Conservation (phyloP, 2,113 vertebrate species). For the Hiodon alosoides region DNA sequence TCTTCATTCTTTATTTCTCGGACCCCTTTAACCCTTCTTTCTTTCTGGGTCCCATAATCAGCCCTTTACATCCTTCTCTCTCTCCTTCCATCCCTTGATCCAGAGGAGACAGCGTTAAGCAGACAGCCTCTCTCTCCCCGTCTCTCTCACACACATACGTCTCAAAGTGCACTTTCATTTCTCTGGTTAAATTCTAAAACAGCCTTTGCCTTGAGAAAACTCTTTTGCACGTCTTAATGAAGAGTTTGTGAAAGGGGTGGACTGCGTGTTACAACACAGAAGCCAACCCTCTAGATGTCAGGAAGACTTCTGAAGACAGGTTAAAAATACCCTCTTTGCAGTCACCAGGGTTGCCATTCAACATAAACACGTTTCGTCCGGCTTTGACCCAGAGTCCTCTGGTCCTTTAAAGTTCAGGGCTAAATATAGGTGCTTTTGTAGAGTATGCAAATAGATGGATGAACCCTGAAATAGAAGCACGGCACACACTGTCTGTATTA, state of each 20-base stretch:
- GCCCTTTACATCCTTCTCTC: background rate
- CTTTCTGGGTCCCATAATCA: background rate
- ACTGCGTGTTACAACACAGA: background rate
- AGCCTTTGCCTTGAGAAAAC: too few species aligned
- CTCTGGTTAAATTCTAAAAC: too few species aligned
- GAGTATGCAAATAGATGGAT: background rate
- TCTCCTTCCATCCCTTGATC: background rate
- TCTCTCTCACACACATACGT: background rate
- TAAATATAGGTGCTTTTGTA: conserved; percentile 10
- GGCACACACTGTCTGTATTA: background rate
- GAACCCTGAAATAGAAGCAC: background rate
- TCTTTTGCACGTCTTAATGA: too few species aligned
- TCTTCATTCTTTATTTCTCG: background rate
- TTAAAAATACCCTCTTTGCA: conserved; percentile 14
- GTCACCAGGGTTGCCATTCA: background rate
- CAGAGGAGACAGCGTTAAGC: too few species aligned
- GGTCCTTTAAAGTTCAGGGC: conserved; percentile 11
- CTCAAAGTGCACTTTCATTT: background rate
- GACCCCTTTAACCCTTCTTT: conserved; percentile 6
- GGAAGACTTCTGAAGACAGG: background rate
- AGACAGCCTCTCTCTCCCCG: background rate
- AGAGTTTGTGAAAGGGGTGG: background rate
- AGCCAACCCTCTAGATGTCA: background rate
- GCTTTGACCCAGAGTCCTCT: background rate
- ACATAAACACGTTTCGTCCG: conserved; percentile 10